These are phyloP conservation scores for Parazoanthus swiftii DNA, from an alignment of 92 coral and sea anemone genomes.

Conservation along the genomic window DNA sequence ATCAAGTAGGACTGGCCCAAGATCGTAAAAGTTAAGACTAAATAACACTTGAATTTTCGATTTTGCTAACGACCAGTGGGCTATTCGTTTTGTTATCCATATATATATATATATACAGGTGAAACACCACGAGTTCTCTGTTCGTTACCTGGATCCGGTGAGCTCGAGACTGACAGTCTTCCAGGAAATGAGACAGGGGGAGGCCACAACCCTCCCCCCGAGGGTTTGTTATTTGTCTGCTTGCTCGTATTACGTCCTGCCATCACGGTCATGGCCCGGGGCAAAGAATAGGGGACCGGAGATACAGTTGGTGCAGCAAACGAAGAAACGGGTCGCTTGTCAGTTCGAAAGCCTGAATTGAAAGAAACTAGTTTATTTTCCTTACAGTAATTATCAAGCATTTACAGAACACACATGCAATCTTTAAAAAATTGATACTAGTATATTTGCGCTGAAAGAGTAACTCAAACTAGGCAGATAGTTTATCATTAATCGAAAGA, in stretches of 20 bases:
- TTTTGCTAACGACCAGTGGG: background rate
- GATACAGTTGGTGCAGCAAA: conserved; percentile 9
- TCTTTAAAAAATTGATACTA: no score
- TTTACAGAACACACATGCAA: no score
- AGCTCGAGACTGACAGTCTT: background rate
- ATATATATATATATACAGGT: no score
- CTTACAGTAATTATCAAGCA: no score
- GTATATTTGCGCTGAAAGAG: no score
- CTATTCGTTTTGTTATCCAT: background rate
- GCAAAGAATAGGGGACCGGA: conserved; percentile 20
- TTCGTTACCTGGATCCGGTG: conserved; percentile 31
- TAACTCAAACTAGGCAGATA: no score
- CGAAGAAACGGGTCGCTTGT: conserved; percentile 35
- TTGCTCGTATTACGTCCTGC: conserved; percentile 14
- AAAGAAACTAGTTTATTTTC: background rate
- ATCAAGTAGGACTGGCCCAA: no score
- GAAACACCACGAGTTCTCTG: background rate
- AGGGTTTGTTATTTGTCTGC: conserved; percentile 22
- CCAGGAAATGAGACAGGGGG: conserved; percentile 35
- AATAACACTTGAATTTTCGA: no score
- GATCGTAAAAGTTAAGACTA: no score
- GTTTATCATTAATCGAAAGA: no score
- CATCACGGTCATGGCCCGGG: conserved; percentile 25
- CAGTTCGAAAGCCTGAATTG: background rate
- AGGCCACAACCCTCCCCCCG: conserved; percentile 48